These are phyloP conservation scores for Sipha flava DNA, from an alignment of 1,140 invertebrate species.

Conservation along the genomic window DNA sequence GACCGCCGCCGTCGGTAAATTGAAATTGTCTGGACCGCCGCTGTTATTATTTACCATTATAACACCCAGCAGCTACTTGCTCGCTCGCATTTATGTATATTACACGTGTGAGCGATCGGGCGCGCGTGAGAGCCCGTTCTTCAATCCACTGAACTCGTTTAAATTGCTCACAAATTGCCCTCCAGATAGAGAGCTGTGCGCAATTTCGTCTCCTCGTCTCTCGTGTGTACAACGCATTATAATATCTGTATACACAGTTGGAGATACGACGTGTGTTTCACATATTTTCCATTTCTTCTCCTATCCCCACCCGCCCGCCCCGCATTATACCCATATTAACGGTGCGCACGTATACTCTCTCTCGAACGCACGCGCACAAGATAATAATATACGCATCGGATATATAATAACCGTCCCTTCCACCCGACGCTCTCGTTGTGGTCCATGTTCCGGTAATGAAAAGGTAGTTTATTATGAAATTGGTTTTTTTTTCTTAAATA, in stretches of 20 bases:
- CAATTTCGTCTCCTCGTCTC: background rate
- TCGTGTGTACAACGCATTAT: background rate
- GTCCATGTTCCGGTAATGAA: background rate
- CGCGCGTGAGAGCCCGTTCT: constrained; percentile 2
- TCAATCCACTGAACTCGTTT: constrained; percentile 7
- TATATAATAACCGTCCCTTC: background rate
- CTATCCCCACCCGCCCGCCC: background rate
- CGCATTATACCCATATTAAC: no score
- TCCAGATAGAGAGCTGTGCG: background rate
- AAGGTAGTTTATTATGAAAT: background rate
- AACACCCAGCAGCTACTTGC: background rate
- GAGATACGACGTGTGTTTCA: background rate
- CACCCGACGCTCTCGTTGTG: background rate
- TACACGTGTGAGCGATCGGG: background rate
- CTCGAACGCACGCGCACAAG: no score
- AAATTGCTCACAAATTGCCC: constrained; percentile 23
- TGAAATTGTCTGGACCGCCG: constrained; percentile 2
- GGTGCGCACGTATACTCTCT: no score
- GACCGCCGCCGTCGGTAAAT: background rate
- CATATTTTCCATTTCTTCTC: background rate
- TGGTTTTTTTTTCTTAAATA: background rate
- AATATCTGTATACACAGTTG: background rate
- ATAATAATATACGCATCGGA: background rate
- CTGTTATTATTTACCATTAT: background rate
- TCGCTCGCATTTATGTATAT: background rate